A percentile compares a stretch with the other conserved stretches of the same genome.
Conservation (phyloP, 2,113 vertebrate species). For the Gadus chalcogrammus region DNA sequence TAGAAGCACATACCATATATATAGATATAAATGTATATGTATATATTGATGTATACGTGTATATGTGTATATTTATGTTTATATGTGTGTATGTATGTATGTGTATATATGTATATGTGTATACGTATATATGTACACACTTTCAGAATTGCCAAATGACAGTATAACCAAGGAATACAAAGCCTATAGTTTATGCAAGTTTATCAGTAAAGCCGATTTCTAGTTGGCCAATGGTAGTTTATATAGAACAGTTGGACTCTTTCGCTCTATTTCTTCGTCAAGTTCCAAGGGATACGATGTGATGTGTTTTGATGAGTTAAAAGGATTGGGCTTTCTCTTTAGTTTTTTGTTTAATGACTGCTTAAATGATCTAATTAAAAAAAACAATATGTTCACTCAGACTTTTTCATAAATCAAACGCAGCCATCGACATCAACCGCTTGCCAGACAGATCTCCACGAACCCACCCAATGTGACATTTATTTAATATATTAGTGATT, state of each 20-base stretch:
- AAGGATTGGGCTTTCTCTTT: constrained; percentile 26
- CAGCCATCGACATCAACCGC: too few relatives aligned
- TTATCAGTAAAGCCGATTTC: constrained; percentile 35
- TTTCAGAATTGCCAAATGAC: constrained; percentile 54
- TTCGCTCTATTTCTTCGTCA: constrained; percentile 31
- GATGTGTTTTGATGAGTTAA: constrained; percentile 44
- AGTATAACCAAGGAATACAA: constrained; percentile 55
- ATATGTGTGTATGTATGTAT: not conserved
- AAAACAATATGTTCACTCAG: constrained; percentile 5
- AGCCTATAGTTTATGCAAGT: constrained; percentile 51
- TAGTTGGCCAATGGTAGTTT: constrained; percentile 39
- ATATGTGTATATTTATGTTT: not conserved
- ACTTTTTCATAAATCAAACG: too few relatives aligned
- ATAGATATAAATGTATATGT: not conserved
- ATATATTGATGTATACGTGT: not conserved
- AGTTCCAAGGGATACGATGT: constrained; percentile 42
- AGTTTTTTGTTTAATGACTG: constrained; percentile 56
- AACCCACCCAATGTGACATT: too few relatives aligned
- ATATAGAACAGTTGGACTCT: constrained; percentile 60
- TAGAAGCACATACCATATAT: constrained; percentile 13
- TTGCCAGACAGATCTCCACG: too few relatives aligned
- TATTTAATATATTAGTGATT: too few relatives aligned
- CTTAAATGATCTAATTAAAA: constrained; percentile 59
- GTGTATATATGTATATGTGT: constrained; percentile 25
- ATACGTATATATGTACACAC: constrained; percentile 49